Evolutionary conservation across 2,888 invertebrate species (phyloP), one percentile per base, ranked within the genome.

Genomic region (Philopedon plagiatum): DNA sequence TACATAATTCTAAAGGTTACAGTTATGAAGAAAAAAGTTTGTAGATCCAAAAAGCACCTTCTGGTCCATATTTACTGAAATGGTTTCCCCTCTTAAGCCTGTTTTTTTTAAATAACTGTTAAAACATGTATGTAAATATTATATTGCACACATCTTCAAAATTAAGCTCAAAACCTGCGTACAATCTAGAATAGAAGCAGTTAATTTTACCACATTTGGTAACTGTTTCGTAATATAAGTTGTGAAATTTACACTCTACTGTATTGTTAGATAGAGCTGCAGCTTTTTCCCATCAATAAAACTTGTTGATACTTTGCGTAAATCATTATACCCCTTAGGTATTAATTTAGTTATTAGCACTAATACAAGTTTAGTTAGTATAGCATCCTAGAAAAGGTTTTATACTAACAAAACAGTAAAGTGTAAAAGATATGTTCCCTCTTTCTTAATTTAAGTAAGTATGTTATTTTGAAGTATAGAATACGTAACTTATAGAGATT

Each of bases 91-190:
- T 21, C 2, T 18, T 41, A 41, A 18, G 7, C 9, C 9, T 9
- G 44, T 19, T 44, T 8, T 44, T 44, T 41, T 5, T 18, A 18
- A 41, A 18, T 18, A 41, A 18, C 41, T 15, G 4, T 15, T 8
- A 41, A 18, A 18, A 2, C 15, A 41, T 41, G 11, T 18, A n/a
- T 39, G 39, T 39, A 39, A 13, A 46, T 26, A 26, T 44, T n/a
- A n/a, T n/a, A n/a, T n/a, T n/a, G 13, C 4, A 46, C 5, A n/a
- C n/a, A 49, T n/a, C 13, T 1, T n/a, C 13, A 37, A 58, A 13
- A 29, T 54, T 56, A 29, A 58, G 58, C 58, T 58, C 58, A 58
- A 56, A 58, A 26, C 26, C n/a, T 19, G 19, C 49, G 49, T 49
- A 49, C 49, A 23, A 26, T 9, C 1, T 49, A 49, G 13, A 49